Evolutionary conservation across 2,888 invertebrate species (phyloP).

Genomic region (Ptychoptera albimana): DNA sequence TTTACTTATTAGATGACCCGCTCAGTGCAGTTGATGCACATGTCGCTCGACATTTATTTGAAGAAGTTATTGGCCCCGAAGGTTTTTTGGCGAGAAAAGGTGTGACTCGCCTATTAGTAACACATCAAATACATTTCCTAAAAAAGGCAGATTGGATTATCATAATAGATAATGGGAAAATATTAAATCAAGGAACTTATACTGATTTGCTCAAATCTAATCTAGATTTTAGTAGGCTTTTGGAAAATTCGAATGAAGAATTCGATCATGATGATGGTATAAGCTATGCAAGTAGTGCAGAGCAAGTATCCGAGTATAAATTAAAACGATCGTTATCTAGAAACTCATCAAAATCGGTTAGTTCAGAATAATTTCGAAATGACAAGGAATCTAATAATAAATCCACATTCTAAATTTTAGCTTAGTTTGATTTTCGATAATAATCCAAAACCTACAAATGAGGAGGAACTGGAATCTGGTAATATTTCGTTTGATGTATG

Average conservation of each 20-base stretch:
- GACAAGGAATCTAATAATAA: too few species aligned
- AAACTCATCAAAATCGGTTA: slow-evolving; percentile 21
- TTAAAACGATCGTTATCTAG: slow-evolving; percentile 20
- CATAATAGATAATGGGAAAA: slow-evolving; percentile 39
- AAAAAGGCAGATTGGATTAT: slow-evolving; percentile 43
- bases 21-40: slow-evolving; percentile 62
- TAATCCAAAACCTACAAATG: slow-evolving; percentile 7
- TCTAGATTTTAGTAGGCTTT: slow-evolving; percentile 35
- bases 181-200: slow-evolving; percentile 32
- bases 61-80: slow-evolving; percentile 45
- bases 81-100: slow-evolving; percentile 37
- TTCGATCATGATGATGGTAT: slow-evolving; percentile 9
- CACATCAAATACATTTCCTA: slow-evolving; percentile 63
- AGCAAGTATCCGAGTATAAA: slow-evolving; percentile 10
- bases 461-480: slow-evolving; percentile 30
- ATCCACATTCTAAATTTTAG: slow-evolving; percentile 32
- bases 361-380: not conserved
- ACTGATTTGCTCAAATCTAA: slow-evolving; percentile 32
- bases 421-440: slow-evolving; percentile 8
- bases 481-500: slow-evolving; percentile 28
- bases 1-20: slow-evolving; percentile 67
- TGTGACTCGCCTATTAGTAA: slow-evolving; percentile 50
- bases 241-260: slow-evolving; percentile 24
- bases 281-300: too few species aligned
- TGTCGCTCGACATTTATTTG: slow-evolving; percentile 59